phyloP scores from a whole-genome alignment of 2,797 vertebrate species.

The Pampus argenteus region DNA sequence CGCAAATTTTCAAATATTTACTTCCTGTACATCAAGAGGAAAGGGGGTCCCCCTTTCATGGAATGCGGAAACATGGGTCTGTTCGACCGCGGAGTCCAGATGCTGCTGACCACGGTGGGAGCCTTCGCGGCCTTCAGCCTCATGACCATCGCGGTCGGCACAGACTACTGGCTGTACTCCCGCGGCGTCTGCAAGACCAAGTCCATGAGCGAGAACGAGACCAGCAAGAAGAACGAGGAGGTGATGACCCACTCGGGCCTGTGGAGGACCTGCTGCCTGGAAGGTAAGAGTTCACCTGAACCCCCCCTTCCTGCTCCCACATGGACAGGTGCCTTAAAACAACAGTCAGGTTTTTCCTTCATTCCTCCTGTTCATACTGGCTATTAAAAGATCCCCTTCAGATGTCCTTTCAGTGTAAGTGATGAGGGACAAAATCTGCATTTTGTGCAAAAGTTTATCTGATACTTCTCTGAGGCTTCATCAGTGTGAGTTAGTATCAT shows the following conservation, averaged over 20 bases:
- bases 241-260: constrained; percentile 99
- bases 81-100: constrained; percentile 99
- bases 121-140: constrained; percentile 99
- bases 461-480: neutral
- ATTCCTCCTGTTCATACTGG: neutral
- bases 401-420: too few species aligned
- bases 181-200: constrained; percentile 97
- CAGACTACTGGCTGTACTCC: constrained; percentile 99
- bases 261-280: constrained; percentile 99
- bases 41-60: constrained; percentile 98
- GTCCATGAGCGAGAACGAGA: constrained; percentile 97
- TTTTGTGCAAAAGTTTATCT: too few species aligned
- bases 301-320: too few species aligned
- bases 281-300: constrained; percentile 86
- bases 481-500: neutral
- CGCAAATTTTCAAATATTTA: constrained; percentile 91
- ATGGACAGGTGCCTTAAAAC: too few species aligned
- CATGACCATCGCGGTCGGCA: constrained; percentile 99
- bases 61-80: constrained; percentile 99
- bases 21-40: constrained; percentile 90
- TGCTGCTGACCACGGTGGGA: constrained; percentile 99
- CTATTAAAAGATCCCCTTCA: too few species aligned
- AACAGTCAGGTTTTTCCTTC: neutral
- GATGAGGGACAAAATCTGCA: too few species aligned
- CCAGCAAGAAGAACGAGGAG: constrained; percentile 99